Percentiles rank a stretch among this genome's conserved stretches.
Evolutionary conservation across 2,888 invertebrate species (phyloP).

Genomic region (Pristionchus japonicus): DNA sequence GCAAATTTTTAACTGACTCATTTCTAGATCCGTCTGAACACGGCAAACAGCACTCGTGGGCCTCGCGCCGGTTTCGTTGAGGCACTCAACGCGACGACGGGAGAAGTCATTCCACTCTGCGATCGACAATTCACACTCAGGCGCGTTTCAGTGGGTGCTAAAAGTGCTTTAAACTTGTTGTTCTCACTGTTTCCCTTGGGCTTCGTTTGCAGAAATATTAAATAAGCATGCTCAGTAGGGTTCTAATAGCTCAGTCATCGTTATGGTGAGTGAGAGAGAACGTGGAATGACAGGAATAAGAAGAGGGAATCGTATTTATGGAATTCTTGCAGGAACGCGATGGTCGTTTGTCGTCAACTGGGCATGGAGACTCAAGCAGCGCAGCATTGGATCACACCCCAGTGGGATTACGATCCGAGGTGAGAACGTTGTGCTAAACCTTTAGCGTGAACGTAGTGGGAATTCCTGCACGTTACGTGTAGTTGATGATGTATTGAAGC

Average conservation of each 20-base stretch:
- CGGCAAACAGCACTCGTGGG: constrained; percentile 29
- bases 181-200: no score
- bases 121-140: constrained; percentile 94
- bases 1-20: neutral
- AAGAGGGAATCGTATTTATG: neutral
- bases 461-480: no score
- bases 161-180: no score
- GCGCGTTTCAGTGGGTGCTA: constrained; percentile 82
- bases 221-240: no score
- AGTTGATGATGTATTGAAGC: no score
- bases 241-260: no score
- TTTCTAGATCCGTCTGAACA: constrained; percentile 30
- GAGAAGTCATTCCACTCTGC: constrained; percentile 97
- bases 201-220: no score
- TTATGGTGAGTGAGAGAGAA: no score
- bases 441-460: no score
- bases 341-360: constrained; percentile 89
- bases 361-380: constrained; percentile 91
- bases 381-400: constrained; percentile 87
- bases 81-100: constrained; percentile 92
- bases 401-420: constrained; percentile 80
- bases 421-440: no score
- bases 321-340: constrained; percentile 30
- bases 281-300: no score
- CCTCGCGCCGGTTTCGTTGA: constrained; percentile 67